Conservation (phyloP, 2,797 vertebrate genomes). For the Bovichtus diacanthus region DNA sequence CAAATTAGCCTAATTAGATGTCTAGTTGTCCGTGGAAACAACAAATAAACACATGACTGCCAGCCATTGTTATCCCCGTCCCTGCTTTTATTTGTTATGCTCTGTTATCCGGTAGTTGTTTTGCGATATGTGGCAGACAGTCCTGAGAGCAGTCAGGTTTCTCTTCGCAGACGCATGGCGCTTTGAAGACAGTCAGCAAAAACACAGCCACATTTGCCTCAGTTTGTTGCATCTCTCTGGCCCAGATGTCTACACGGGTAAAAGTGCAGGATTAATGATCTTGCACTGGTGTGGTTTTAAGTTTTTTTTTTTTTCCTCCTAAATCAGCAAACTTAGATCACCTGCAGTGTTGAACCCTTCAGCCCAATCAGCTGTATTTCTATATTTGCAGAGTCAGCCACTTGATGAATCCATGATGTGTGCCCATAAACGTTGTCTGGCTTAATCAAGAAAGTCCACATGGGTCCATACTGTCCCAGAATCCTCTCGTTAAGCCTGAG, state of each 20-base stretch:
- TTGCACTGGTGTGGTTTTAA: slow-evolving; percentile 6
- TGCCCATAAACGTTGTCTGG: background rate
- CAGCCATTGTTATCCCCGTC: slow-evolving; percentile 6
- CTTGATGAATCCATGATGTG: background rate
- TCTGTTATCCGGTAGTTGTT: slow-evolving; percentile 5
- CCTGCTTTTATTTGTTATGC: slow-evolving; percentile 7
- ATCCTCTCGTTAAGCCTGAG: background rate
- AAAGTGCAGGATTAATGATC: slow-evolving; percentile 17
- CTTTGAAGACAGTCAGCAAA: slow-evolving; percentile 4
- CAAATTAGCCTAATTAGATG: background rate
- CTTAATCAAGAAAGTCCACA: slow-evolving; percentile 16
- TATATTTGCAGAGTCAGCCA: slow-evolving; percentile 11
- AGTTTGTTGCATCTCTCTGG: background rate
- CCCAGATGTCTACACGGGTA: slow-evolving; percentile 1
- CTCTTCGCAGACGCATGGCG: background rate
- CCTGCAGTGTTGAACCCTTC: slow-evolving; percentile 13
- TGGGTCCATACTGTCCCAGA: background rate
- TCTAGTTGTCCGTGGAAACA: slow-evolving; percentile 3
- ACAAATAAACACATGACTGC: slow-evolving; percentile 22
- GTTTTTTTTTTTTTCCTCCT: background rate
- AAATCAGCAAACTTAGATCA: slow-evolving; percentile 34
- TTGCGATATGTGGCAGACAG: slow-evolving; percentile 1
- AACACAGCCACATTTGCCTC: background rate
- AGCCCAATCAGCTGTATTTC: slow-evolving; percentile 30
- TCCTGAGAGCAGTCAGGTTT: slow-evolving; percentile 8